Evolutionary conservation across 2,113 vertebrate genomes (phyloP).

Genomic region (Suncus etruscus): DNA sequence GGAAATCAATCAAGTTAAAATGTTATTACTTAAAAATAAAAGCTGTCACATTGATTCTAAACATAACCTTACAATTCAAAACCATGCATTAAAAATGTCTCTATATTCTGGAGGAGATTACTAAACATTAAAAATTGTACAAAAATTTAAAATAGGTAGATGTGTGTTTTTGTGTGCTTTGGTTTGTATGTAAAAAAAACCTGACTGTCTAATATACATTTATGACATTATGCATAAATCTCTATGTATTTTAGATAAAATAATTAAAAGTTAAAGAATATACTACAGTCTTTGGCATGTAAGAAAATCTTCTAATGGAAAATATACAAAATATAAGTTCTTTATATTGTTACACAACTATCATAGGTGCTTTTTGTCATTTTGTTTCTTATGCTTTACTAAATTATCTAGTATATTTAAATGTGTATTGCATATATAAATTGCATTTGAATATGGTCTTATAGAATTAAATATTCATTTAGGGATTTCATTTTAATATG

Average conservation of each 20-base stretch:
- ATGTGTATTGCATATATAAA: neutral
- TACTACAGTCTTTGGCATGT: too few relatives aligned
- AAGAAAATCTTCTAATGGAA: too few relatives aligned
- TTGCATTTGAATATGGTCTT: neutral
- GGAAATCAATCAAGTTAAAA: constrained; percentile 23
- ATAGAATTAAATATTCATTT: neutral
- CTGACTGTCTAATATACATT: too few relatives aligned
- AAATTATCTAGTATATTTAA: neutral
- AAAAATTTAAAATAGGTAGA: neutral
- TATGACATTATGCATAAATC: too few relatives aligned
- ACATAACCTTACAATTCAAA: neutral
- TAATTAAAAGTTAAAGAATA: too few relatives aligned
- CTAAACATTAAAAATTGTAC: neutral
- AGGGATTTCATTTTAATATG: neutral
- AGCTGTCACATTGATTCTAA: neutral
- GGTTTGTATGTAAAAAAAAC: too few relatives aligned
- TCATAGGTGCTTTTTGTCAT: neutral
- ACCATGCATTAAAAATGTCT: neutral
- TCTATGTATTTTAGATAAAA: too few relatives aligned
- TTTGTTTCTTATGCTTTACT: neutral
- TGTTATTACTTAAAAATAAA: constrained; percentile 14
- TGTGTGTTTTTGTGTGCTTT: too few relatives aligned
- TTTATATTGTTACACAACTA: neutral
- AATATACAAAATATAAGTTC: neutral
- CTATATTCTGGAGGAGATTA: neutral